Conservation (phyloP, 2,888 invertebrate genomes). For the Phalera bucephala region DNA sequence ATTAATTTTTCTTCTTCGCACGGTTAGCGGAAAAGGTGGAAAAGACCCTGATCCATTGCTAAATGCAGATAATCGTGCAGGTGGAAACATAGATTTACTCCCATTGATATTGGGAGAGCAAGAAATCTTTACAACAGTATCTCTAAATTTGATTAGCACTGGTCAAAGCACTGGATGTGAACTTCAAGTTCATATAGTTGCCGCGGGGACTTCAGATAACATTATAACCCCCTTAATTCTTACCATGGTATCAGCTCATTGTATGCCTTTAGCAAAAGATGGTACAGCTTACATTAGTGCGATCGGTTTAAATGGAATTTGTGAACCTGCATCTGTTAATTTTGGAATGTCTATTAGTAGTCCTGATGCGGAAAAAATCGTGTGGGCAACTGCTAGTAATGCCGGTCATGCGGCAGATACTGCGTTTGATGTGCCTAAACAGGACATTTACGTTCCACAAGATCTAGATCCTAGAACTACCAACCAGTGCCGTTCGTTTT, state of each 20-base stretch:
- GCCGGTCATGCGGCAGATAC: slow-evolving; percentile 54
- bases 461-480: slow-evolving; percentile 39
- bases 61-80: slow-evolving; percentile 60
- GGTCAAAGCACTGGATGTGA: slow-evolving; percentile 45
- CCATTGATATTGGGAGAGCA: slow-evolving; percentile 64
- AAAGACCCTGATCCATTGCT: slow-evolving; percentile 61
- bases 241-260: slow-evolving; percentile 67
- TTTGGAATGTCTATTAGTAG: slow-evolving; percentile 62
- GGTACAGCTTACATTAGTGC: slow-evolving; percentile 63
- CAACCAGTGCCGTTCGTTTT: slow-evolving; percentile 47
- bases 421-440: slow-evolving; percentile 40
- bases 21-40: slow-evolving; percentile 40
- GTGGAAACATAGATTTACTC: slow-evolving; percentile 62
- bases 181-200: slow-evolving; percentile 42
- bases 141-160: slow-evolving; percentile 42
- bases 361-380: slow-evolving; percentile 43
- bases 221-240: slow-evolving; percentile 47
- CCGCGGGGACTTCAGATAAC: slow-evolving; percentile 34
- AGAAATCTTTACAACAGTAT: slow-evolving; percentile 41
- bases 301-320: slow-evolving; percentile 51
- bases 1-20: slow-evolving; percentile 58
- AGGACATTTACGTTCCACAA: slow-evolving; percentile 57
- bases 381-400: slow-evolving; percentile 60
- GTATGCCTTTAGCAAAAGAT: slow-evolving; percentile 59
- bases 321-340: slow-evolving; percentile 39